Evolutionary conservation across 1,140 invertebrate genomes (phyloP).

Genomic region (Lanistes nyassanus): DNA sequence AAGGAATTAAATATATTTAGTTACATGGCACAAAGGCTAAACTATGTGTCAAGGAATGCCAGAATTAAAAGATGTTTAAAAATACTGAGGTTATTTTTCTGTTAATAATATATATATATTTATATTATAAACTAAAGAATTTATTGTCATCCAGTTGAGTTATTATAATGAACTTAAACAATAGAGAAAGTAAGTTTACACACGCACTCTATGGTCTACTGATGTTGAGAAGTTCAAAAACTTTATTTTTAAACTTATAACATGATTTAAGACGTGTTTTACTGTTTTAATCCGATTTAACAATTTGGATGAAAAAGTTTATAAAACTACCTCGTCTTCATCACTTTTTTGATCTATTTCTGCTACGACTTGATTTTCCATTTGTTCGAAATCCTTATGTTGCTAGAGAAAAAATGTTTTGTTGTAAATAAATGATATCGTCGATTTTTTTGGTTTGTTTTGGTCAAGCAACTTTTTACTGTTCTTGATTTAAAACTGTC

Average conservation of each 20-base stretch:
- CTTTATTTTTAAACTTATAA: background rate
- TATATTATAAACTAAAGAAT: no score
- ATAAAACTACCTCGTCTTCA: constrained; percentile 49
- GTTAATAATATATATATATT: no score
- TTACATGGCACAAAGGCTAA: no score
- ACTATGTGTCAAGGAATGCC: no score
- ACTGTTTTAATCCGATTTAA: background rate
- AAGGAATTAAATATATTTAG: no score
- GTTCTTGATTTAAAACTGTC: background rate
- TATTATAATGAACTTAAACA: no score
- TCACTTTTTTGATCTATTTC: constrained; percentile 49
- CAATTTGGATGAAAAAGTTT: background rate
- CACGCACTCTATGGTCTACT: no score
- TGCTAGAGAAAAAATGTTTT: background rate
- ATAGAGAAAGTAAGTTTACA: no score
- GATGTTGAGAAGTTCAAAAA: no score
- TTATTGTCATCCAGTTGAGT: no score
- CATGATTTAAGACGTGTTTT: constrained; percentile 9
- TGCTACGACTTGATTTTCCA: constrained; percentile 62
- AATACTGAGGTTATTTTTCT: no score
- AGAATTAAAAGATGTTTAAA: no score
- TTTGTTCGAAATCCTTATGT: background rate
- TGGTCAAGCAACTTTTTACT: background rate
- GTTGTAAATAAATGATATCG: background rate
- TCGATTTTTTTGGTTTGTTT: background rate